Percentiles rank a stretch among this genome's conserved stretches.
Conservation (phyloP, 2,113 vertebrate species). For the Scophthalmus maximus region DNA sequence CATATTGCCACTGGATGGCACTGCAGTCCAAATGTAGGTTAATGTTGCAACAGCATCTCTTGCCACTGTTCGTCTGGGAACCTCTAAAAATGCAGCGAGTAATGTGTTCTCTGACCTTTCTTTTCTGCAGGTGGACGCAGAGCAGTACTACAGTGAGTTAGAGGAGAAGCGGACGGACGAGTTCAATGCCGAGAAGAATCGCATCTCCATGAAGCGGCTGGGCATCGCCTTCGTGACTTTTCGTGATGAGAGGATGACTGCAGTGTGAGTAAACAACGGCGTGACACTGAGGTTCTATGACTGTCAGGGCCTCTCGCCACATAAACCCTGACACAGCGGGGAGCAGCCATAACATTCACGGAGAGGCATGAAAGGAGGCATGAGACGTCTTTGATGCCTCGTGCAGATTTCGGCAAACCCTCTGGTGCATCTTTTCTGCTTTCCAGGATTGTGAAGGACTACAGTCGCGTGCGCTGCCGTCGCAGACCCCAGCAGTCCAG, state of each 20-base stretch:
- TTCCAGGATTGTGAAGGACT: constrained; percentile 91
- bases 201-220: constrained; percentile 88
- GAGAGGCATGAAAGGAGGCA: not conserved
- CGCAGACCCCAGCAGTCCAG: constrained; percentile 91
- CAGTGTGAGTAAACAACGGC: constrained; percentile 86
- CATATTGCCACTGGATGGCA: constrained; percentile 78
- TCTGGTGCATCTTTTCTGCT: constrained; percentile 20
- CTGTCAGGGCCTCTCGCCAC: constrained; percentile 5
- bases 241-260: constrained; percentile 92
- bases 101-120: constrained; percentile 22
- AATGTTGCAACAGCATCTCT: not conserved
- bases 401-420: not conserved
- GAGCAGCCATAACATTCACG: not conserved
- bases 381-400: not conserved
- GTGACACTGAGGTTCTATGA: constrained; percentile 15
- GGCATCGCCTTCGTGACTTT: constrained; percentile 95
- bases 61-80: not conserved
- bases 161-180: constrained; percentile 97
- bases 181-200: constrained; percentile 95
- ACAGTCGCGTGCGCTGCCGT: constrained; percentile 82
- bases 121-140: constrained; percentile 91
- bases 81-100: constrained; percentile 21
- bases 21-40: constrained; percentile 65
- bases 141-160: constrained; percentile 96
- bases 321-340: constrained; percentile 10